Conservation (phyloP, 2,888 invertebrate species). For the Vesta saturnalis region DNA sequence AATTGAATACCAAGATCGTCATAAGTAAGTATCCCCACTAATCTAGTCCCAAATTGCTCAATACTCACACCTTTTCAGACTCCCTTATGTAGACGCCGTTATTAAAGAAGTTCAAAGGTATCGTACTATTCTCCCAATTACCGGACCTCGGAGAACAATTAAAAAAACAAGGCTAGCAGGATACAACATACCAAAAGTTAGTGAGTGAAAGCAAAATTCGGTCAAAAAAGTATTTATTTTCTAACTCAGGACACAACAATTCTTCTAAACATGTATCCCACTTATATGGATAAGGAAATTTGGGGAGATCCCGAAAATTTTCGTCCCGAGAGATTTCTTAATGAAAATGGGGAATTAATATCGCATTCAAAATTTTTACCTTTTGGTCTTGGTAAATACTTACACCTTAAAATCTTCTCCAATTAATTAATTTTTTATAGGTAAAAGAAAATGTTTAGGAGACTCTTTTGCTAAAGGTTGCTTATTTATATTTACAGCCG, state of each 20-base stretch:
- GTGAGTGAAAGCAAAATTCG: neutral
- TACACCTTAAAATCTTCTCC: neutral
- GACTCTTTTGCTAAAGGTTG: constrained; percentile 71
- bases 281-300: constrained; percentile 66
- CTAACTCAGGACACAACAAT: constrained; percentile 55
- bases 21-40: constrained; percentile 58
- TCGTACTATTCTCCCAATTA: constrained; percentile 61
- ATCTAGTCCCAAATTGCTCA: neutral
- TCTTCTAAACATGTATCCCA: constrained; percentile 59
- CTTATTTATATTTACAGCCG: constrained; percentile 70
- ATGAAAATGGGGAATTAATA: constrained; percentile 54
- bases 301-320: constrained; percentile 72
- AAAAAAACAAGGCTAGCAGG: constrained; percentile 65
- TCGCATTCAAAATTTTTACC: constrained; percentile 54
- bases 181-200: constrained; percentile 62
- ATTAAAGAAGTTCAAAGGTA: constrained; percentile 65
- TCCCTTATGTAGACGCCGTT: constrained; percentile 67
- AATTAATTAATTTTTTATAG: constrained; percentile 57
- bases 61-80: constrained; percentile 51
- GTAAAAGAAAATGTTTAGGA: constrained; percentile 72
- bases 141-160: constrained; percentile 65
- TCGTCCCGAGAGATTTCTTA: constrained; percentile 72
- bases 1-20: constrained; percentile 62
- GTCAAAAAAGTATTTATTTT: constrained; percentile 6
- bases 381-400: constrained; percentile 59